A percentile compares a stretch with the other conserved stretches of the same genome.
These are phyloP conservation scores for Centropyge bicolor DNA, from an alignment of 2,797 vertebrate species.

Conservation along the genomic window DNA sequence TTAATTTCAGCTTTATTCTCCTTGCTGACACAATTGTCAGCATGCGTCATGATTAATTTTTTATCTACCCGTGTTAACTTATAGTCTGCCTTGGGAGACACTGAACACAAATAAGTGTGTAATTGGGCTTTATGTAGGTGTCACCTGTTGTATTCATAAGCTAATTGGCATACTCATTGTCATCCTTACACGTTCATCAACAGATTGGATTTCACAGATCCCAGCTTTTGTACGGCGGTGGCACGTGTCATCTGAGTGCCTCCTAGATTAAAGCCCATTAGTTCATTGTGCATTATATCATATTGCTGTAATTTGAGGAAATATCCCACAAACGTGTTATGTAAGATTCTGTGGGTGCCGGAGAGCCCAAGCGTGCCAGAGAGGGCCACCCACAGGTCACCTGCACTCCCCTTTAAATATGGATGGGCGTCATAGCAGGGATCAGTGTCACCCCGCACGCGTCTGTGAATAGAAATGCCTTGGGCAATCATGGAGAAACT, in stretches of 20 bases:
- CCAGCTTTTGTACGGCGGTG: slow-evolving; percentile 60
- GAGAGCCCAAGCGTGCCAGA: slow-evolving; percentile 50
- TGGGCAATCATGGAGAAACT: slow-evolving; percentile 69
- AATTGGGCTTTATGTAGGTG: slow-evolving; percentile 81
- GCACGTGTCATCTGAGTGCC: slow-evolving; percentile 74
- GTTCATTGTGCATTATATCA: slow-evolving; percentile 75
- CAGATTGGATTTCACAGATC: slow-evolving; percentile 75
- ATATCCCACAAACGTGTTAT: slow-evolving; percentile 72
- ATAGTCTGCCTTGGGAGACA: slow-evolving; percentile 52
- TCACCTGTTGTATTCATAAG: slow-evolving; percentile 83
- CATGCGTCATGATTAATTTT: slow-evolving; percentile 63
- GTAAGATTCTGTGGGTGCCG: slow-evolving; percentile 54
- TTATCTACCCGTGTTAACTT: slow-evolving; percentile 60
- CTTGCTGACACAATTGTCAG: slow-evolving; percentile 25
- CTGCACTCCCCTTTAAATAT: slow-evolving; percentile 85
- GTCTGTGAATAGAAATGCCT: slow-evolving; percentile 76
- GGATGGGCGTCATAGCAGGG: slow-evolving; percentile 82
- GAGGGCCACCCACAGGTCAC: slow-evolving; percentile 77
- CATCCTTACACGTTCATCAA: slow-evolving; percentile 74
- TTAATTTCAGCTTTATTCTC: slow-evolving; percentile 31
- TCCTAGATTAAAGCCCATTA: slow-evolving; percentile 57
- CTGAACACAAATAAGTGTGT: slow-evolving; percentile 74
- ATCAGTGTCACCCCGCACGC: slow-evolving; percentile 80
- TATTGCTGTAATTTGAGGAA: slow-evolving; percentile 85
- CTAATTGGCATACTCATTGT: slow-evolving; percentile 81